Evolutionary conservation across 2,888 invertebrate genomes (phyloP), one percentile per base, ranked within the genome.

Genomic region (Cyrtodaria siliqua): DNA sequence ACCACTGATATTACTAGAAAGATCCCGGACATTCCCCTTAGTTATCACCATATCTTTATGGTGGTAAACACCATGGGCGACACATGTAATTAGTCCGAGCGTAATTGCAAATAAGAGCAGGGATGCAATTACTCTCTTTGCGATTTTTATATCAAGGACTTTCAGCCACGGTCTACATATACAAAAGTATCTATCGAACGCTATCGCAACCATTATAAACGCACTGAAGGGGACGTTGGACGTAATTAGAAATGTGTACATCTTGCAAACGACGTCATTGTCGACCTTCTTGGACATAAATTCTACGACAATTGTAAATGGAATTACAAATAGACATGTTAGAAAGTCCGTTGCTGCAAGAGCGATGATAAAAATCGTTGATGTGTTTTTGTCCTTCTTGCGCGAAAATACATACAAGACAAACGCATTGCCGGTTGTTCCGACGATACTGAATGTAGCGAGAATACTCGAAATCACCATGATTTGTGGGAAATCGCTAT

Each of bases 361-460:
- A 0, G 87, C 86, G 23, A 91, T 64, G 47, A 92, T 91, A 67
- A 91, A 91, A 38, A 91, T 83, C 0, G 92, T 92, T 0, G 92
- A 91, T 6, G 91, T 90, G 70, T 82, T 76, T 24, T 84, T 86
- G 42, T 86, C 83, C 18, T 80, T 70, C 50, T 84, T 80, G 16
- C 70, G 82, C 18, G 86, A 86, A 70, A 92, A 92, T 24, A 92
- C 91, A 64, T 91, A 91, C 29, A 92, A 78, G 0, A 92, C 92
- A 50, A 92, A 84, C 16, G 91, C 90, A 67, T 92, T 92, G 12
- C 92, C 92, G 23, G 90, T 85, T 0, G 89, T 89, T 16, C 92
- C 92, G 3, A 88, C 78, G 29, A 91, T 73, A 33, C 87, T 79
- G 42, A 92, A 87, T 26, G 90, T 33, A 4, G 85, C 77, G 47